Percentiles rank a stretch among this genome's conserved stretches.
Conservation (phyloP, 2,888 invertebrate genomes). For the Troilus luridus region DNA sequence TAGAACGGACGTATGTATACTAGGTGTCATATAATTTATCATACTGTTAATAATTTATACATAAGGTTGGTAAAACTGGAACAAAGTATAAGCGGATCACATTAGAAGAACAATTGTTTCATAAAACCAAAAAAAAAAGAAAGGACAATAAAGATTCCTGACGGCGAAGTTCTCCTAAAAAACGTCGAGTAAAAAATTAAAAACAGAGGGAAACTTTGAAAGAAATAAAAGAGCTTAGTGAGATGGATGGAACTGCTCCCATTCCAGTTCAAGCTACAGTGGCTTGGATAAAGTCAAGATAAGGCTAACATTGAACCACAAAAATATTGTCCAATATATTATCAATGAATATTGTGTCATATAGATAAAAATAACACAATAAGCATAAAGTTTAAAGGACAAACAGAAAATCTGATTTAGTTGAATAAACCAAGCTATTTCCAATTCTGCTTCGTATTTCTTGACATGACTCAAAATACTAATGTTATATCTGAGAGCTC, state of each 20-base stretch:
- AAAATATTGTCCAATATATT: background rate
- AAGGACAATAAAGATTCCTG: background rate
- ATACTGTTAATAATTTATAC: background rate
- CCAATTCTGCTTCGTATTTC: no score
- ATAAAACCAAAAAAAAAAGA: background rate
- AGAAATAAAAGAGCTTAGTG: conserved; percentile 1
- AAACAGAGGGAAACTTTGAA: background rate
- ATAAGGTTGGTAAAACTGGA: background rate
- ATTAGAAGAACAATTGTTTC: background rate
- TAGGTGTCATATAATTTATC: no score
- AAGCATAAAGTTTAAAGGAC: no score
- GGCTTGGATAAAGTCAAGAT: background rate
- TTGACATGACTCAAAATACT: no score
- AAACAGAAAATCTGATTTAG: no score
- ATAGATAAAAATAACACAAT: background rate
- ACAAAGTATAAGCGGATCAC: background rate
- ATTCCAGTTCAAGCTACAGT: background rate
- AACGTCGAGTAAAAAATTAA: conserved; percentile 1
- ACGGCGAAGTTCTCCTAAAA: background rate
- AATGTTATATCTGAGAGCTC: no score
- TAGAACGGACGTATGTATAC: no score
- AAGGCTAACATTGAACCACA: background rate
- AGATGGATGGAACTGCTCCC: background rate
- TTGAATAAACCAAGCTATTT: no score
- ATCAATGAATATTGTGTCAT: background rate